These are phyloP conservation scores for Protonibea diacanthus DNA, from an alignment of 2,797 vertebrate species.

Conservation along the genomic window DNA sequence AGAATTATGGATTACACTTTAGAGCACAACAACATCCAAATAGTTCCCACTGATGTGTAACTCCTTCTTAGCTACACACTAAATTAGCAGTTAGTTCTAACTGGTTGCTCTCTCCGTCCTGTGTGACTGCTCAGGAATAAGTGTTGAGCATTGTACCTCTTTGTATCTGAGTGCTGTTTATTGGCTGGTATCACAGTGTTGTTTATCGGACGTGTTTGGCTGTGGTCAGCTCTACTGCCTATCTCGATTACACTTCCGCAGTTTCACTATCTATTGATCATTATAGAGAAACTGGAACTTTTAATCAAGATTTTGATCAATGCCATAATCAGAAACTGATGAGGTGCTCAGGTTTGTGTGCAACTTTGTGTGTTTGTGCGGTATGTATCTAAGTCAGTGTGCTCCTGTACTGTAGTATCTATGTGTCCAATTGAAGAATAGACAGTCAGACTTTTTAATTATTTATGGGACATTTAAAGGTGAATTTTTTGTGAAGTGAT, in stretches of 20 bases:
- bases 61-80: not conserved
- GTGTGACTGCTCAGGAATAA: not conserved
- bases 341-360: slow-evolving; percentile 15
- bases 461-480: not conserved
- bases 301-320: slow-evolving; percentile 56
- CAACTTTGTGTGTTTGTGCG: not conserved
- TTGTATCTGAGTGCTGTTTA: slow-evolving; percentile 35
- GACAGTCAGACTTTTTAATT: not conserved
- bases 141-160: slow-evolving; percentile 13
- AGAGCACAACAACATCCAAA: not conserved
- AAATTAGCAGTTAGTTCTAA: slow-evolving; percentile 1
- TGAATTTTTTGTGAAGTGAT: not conserved
- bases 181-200: slow-evolving; percentile 41
- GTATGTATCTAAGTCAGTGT: not conserved
- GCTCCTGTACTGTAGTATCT: not conserved
- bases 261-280: slow-evolving; percentile 52
- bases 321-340: slow-evolving; percentile 25
- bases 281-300: slow-evolving; percentile 45
- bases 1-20: slow-evolving; percentile 3
- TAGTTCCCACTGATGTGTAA: not conserved
- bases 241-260: slow-evolving; percentile 56
- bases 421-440: not conserved
- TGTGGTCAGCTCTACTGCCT: slow-evolving; percentile 57
- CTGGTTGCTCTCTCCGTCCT: not conserved
- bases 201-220: slow-evolving; percentile 47